Base-by-base conservation (phyloP, 2,797 vertebrate species). In the Phaenicophaeus curvirostris region DNA sequence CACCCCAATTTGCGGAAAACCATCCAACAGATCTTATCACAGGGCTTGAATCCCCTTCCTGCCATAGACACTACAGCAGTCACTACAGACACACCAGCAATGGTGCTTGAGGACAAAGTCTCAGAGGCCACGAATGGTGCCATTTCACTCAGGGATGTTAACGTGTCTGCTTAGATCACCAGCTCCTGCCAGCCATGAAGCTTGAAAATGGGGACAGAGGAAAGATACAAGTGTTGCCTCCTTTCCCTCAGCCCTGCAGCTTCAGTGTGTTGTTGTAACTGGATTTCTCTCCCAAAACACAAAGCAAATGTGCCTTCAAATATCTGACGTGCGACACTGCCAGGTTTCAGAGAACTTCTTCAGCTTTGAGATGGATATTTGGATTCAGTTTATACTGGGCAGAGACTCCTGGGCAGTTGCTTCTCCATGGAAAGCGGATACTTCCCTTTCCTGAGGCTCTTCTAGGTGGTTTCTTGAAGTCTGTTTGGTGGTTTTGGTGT, bases 1-100 rank as follows among this genome's bases (percentile, higher is more conserved):
- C 99, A 99, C 95, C 99, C 99, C 25, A 99, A 99, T 98, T 98
- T 99, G 69, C 98, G 99, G 77, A 98, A 99, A 92, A 98, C 99
- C 33, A 98, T 99, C 84, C 99, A 99, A 97, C 99, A 99, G 97
- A 99, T 99, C 95, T 97, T 99, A 87, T 98, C 99, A 86, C 99
- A 99, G 97, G 98, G 97, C 92, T 97, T 98, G 91, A 96, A 97
- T 84, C 95, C 98, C 1, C 84, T 97, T 68, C 55, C 95, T 6
- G 97, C 97, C 61, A 95, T 95, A 48, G 95, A 89, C 57, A 30
- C 81, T 50, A 93, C 97, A 77, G 96, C 46, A 53, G 94, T 89
- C 37, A 84, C 92, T 89, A 31, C 94, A 35, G 96, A 97, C 82
- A 77, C 97, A 21, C 92, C 97, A 31, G 94, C 98, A 10, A 90